Evolutionary conservation across 2,113 vertebrate genomes (phyloP).

Genomic region (Recurvirostra avosetta): DNA sequence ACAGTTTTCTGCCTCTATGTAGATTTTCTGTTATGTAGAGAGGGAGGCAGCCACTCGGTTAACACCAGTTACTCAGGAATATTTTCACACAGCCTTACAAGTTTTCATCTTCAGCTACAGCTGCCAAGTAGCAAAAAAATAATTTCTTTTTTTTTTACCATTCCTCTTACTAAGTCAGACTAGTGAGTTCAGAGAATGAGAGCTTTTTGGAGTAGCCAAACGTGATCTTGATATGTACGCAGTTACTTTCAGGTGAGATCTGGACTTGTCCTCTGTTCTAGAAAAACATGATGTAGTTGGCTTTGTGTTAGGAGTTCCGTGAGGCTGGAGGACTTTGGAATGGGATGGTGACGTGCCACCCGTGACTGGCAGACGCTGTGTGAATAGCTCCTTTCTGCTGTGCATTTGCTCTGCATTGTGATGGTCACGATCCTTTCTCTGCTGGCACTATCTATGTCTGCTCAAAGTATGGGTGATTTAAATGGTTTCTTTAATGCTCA

Average conservation of each 20-base stretch:
- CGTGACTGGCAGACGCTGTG: neutral
- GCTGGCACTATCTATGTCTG: neutral
- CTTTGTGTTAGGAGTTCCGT: neutral
- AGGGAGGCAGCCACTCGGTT: neutral
- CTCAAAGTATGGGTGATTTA: neutral
- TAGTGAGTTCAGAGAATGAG: neutral
- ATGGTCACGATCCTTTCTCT: neutral
- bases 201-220: neutral
- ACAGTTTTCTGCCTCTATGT: neutral
- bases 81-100: neutral
- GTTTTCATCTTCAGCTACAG: neutral
- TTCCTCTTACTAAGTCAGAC: neutral
- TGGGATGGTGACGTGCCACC: neutral
- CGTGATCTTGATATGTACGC: rapidly evolving
- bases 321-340: neutral
- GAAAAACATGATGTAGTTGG: neutral
- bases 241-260: neutral
- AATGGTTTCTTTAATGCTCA: neutral
- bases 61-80: neutral
- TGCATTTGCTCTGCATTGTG: neutral
- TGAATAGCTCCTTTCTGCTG: neutral
- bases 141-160: neutral
- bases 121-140: neutral
- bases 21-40: neutral
- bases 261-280: neutral